Conservation (phyloP, 2,888 invertebrate genomes). For the Megaustenia siamemsis region DNA sequence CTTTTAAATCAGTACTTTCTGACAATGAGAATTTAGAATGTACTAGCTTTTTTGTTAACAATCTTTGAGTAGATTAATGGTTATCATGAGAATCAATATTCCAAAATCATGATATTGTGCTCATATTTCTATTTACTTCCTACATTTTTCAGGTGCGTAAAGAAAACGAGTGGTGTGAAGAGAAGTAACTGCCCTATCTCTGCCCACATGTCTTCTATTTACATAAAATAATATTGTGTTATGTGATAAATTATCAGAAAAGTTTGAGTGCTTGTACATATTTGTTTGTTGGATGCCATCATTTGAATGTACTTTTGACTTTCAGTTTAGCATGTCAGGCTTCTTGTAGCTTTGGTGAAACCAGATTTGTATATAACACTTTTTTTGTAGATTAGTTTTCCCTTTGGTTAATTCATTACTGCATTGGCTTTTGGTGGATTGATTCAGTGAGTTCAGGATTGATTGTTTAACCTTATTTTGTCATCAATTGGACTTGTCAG, state of each 20-base stretch:
- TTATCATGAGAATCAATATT: too few species aligned
- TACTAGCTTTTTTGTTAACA: too few species aligned
- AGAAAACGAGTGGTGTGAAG: constrained; percentile 81
- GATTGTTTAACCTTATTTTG: too few species aligned
- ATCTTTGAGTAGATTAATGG: too few species aligned
- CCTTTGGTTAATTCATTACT: too few species aligned
- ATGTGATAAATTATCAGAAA: background rate
- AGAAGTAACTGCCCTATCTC: constrained; percentile 68
- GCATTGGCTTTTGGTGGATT: too few species aligned
- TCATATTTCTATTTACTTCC: too few species aligned
- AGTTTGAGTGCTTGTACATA: background rate
- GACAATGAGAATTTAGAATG: too few species aligned
- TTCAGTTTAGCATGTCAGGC: background rate
- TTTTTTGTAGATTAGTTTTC: background rate
- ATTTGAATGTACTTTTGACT: background rate
- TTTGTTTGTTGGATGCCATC: background rate
- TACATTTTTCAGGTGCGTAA: constrained; percentile 77
- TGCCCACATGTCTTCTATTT: background rate
- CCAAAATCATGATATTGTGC: too few species aligned
- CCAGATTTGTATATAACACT: background rate
- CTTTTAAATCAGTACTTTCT: too few species aligned
- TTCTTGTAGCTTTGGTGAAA: background rate
- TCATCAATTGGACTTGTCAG: too few species aligned
- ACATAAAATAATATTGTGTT: background rate
- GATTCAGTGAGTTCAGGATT: too few species aligned